Evolutionary conservation across 2,888 invertebrate genomes (phyloP), one percentile per base, ranked within the genome.

Genomic region (Platerodrilus igneus): DNA sequence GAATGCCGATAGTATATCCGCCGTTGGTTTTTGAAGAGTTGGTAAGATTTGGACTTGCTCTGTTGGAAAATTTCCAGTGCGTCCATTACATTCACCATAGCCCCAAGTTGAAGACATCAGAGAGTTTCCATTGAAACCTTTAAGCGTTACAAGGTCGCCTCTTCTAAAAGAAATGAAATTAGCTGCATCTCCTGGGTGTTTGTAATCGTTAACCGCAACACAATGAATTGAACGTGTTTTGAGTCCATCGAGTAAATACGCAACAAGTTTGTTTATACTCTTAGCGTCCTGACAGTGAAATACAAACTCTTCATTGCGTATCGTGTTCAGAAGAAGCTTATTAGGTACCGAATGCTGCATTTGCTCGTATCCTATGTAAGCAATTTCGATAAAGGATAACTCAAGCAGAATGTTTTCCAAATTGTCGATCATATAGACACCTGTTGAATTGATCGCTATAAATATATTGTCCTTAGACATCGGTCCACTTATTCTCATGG

Each of bases 361-460:
- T 38, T 71, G 69, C 29, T 74, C 72, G 56, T 76, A 80, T 19
- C 76, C 75, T 31, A 92, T 84, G 35, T 83, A 81, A 0, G 83
- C 80, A 11, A 95, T 81, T 72, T 95, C 94, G 3, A 88, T 79
- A 68, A 86, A 96, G 4, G 85, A 81, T 53, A 86, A 71, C 72
- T 95, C 93, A 21, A 92, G 71, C 26, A 95, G 73, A 48, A 95
- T 87, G 64, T 88, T 86, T 66, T 95, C 94, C 54, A 86, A 80
- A 65, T 93, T 89, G 67, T 94, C 93, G 0, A 93, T 86, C 37
- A 95, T 83, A 59, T 87, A 93, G 34, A 95, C 79, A 2, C 95
- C 95, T 1, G 87, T 88, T 81, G 92, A 92, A 68, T 96, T 96
- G 3, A 96, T 81, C 2, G 94, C 95, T 47, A 96, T 83, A 35